Percentiles rank a stretch among this genome's conserved stretches.
Evolutionary conservation across 2,888 invertebrate species (phyloP).

Genomic region (Pyrrhia umbra): DNA sequence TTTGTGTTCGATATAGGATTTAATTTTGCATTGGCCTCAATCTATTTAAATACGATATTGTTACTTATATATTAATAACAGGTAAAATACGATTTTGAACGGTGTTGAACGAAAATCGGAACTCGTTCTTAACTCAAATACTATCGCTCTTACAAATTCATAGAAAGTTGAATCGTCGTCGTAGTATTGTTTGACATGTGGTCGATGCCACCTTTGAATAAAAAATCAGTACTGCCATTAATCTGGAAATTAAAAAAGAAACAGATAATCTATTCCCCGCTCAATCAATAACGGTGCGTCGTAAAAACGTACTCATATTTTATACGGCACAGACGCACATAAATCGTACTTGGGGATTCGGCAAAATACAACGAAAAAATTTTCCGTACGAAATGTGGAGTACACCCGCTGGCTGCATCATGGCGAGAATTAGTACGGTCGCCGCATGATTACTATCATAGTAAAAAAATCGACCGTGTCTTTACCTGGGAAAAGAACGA

Average conservation of each 20-base stretch:
- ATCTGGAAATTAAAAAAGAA: conserved; percentile 39
- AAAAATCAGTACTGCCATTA: conserved; percentile 36
- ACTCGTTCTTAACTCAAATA: background rate
- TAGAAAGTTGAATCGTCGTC: too few relatives aligned
- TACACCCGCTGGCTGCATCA: conserved; percentile 54
- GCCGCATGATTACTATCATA: conserved; percentile 26
- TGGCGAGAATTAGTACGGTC: conserved; percentile 62
- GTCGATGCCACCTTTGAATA: conserved; percentile 9
- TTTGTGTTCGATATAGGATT: conserved; percentile 20
- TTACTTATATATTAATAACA: conserved; percentile 1
- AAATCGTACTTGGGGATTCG: conserved; percentile 65
- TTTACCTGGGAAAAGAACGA: conserved; percentile 47
- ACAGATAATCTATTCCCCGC: conserved; percentile 41
- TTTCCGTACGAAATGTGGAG: conserved; percentile 65
- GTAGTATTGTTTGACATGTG: too few relatives aligned
- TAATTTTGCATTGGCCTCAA: conserved; percentile 2
- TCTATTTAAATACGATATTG: background rate
- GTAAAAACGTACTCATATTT: conserved; percentile 70
- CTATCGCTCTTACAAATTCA: too few relatives aligned
- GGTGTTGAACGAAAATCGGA: background rate
- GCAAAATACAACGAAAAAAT: conserved; percentile 65
- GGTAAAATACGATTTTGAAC: background rate
- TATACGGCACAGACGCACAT: conserved; percentile 62
- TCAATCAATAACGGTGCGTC: conserved; percentile 65
- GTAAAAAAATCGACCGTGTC: conserved; percentile 53